These are phyloP conservation scores for Acestrorhynchus altus DNA, from an alignment of 2,797 vertebrate species.

Conservation along the genomic window DNA sequence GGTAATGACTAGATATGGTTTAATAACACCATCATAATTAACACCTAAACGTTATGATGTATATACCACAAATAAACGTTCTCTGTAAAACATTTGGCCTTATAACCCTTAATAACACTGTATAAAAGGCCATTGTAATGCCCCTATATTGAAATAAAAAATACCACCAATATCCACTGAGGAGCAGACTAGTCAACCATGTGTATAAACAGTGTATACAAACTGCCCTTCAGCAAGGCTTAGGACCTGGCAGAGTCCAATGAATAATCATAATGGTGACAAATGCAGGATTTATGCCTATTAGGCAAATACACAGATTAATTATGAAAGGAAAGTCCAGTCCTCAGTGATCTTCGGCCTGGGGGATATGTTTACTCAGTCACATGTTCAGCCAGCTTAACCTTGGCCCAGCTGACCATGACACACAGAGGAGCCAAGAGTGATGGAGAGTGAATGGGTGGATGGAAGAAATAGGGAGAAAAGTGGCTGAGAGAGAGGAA, in stretches of 20 bases:
- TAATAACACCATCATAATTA: too few relatives aligned
- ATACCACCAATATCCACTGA: too few relatives aligned
- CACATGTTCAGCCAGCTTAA: slow-evolving; percentile 28
- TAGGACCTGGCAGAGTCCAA: slow-evolving; percentile 1
- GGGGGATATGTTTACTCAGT: slow-evolving; percentile 26
- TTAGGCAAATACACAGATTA: slow-evolving; percentile 24
- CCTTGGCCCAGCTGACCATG: slow-evolving; percentile 47
- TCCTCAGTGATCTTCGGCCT: background rate
- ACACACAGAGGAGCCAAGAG: slow-evolving; percentile 8
- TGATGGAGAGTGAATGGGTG: slow-evolving; percentile 7
- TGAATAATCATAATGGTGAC: slow-evolving; percentile 23
- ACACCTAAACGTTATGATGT: too few relatives aligned
- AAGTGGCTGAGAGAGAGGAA: slow-evolving; percentile 4
- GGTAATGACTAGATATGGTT: too few relatives aligned
- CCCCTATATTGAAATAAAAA: too few relatives aligned
- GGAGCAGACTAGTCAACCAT: too few relatives aligned
- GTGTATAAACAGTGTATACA: background rate
- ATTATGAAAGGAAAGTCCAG: slow-evolving; percentile 14
- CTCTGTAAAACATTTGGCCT: too few relatives aligned
- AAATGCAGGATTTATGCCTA: slow-evolving; percentile 23
- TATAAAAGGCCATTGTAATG: too few relatives aligned
- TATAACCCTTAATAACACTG: too few relatives aligned
- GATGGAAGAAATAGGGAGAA: background rate
- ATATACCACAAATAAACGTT: too few relatives aligned
- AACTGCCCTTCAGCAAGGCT: background rate